Base-by-base conservation (phyloP, 2,888 invertebrate genomes). In the Drosophila infuscata region DNA sequence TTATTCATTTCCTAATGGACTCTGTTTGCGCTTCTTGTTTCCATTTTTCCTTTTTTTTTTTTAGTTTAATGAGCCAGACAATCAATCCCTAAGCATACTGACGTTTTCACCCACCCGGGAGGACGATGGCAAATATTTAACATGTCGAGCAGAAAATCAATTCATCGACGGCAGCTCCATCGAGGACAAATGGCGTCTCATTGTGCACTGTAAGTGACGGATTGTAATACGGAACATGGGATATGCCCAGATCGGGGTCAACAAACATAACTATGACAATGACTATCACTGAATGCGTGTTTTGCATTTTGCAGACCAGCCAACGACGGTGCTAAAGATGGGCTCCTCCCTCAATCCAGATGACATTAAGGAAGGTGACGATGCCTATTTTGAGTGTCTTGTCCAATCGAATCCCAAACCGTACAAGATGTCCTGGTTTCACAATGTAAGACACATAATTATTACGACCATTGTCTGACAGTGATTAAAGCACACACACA, bases 81-180 rank as follows among this genome's bases (percentile, higher is more conserved):
- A 97, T 94, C 96, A 96, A 92, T 97, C 96, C 71, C 94, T 97
- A 88, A 97, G 97, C 94, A 96, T 97, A 90, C 94, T 98, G 88
- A 96, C 96, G 86, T 96, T 97, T 92, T 96, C 96, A 83, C 97
- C 98, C 68, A 95, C 95, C 85, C 96, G 97, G 88, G 97, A 97
- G 91, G 97, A 98, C 94, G 97, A 98, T 93, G 97, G 97, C 87
- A 97, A 97, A 94, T 96, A 96, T 94, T 95, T 98, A 94, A 96
- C 97, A 82, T 98, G 98, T 93, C 95, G 97, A 85, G 97, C 97
- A 59, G 97, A 97, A 94, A 97, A 97, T 95, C 96, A 96, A 92
- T 95, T 95, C 94, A 97, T 97, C 92, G 95, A 95, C 68, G 96
- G 96, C 93, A 97, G 97, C 81, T 96, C 96, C 77, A 95, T 97